A percentile compares a stretch with the other conserved stretches of the same genome.
Conservation (phyloP, 2,888 invertebrate species). For the Ecliptopera silaceata region DNA sequence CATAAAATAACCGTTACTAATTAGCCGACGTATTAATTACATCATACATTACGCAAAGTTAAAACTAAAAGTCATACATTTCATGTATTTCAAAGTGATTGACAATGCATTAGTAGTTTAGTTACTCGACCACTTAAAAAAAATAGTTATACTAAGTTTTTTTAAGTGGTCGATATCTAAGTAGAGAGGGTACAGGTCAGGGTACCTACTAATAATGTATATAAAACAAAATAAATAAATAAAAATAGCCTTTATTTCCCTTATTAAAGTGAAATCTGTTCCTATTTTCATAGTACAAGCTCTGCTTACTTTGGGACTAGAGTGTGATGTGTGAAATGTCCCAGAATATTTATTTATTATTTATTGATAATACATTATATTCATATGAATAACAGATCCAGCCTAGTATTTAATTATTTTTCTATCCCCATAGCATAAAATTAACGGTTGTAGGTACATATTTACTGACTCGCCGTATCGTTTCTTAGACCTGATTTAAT, state of each 20-base stretch:
- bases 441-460: constrained; percentile 19
- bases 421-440: not conserved
- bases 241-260: no score
- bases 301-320: no score
- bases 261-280: no score
- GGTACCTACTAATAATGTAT: not conserved
- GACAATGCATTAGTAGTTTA: constrained; percentile 62
- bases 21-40: constrained; percentile 35
- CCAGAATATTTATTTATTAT: no score
- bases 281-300: no score
- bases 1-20: constrained; percentile 32
- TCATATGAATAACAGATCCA: not conserved
- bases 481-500: constrained; percentile 31
- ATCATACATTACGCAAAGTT: constrained; percentile 38
- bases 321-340: no score
- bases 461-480: constrained; percentile 14
- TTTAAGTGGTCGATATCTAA: constrained; percentile 18
- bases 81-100: constrained; percentile 54
- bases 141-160: no score
- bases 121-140: no score
- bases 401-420: constrained; percentile 1
- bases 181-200: constrained; percentile 34
- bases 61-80: constrained; percentile 37
- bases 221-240: no score
- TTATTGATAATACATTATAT: not conserved